These are phyloP conservation scores for Drosophila trichaetosa DNA, from an alignment of 2,888 invertebrate species.

Conservation along the genomic window DNA sequence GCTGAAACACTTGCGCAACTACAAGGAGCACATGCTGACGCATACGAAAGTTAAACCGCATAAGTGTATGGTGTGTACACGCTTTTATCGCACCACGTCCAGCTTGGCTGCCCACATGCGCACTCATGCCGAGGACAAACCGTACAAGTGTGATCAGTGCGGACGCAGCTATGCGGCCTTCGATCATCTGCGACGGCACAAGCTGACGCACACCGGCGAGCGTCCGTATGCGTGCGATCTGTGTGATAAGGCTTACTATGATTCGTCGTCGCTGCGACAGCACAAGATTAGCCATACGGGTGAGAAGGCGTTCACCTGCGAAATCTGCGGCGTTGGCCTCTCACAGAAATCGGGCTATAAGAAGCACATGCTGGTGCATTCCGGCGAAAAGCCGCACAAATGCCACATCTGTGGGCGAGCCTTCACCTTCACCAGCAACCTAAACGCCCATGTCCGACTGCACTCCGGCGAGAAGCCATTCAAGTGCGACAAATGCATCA, in stretches of 20 bases:
- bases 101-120: constrained; percentile 70
- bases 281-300: constrained; percentile 84
- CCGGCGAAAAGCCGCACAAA: constrained; percentile 83
- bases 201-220: constrained; percentile 69
- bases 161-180: constrained; percentile 64
- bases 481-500: constrained; percentile 79
- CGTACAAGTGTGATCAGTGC: constrained; percentile 80
- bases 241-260: constrained; percentile 84
- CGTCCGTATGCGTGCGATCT: constrained; percentile 69
- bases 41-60: constrained; percentile 78
- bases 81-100: constrained; percentile 69
- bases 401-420: constrained; percentile 82
- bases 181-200: constrained; percentile 66
- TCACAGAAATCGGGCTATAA: constrained; percentile 85
- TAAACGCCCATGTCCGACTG: constrained; percentile 83
- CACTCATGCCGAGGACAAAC: constrained; percentile 79
- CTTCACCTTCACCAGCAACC: constrained; percentile 84
- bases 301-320: constrained; percentile 83
- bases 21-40: constrained; percentile 84
- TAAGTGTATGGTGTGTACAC: constrained; percentile 58
- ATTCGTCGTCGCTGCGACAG: constrained; percentile 83
- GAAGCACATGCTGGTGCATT: constrained; percentile 85
- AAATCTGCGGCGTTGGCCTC: constrained; percentile 84
- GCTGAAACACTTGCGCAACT: constrained; percentile 84
- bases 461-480: constrained; percentile 83